Conservation (phyloP, 2,797 vertebrate genomes). For the Bradypodion ventrale region DNA sequence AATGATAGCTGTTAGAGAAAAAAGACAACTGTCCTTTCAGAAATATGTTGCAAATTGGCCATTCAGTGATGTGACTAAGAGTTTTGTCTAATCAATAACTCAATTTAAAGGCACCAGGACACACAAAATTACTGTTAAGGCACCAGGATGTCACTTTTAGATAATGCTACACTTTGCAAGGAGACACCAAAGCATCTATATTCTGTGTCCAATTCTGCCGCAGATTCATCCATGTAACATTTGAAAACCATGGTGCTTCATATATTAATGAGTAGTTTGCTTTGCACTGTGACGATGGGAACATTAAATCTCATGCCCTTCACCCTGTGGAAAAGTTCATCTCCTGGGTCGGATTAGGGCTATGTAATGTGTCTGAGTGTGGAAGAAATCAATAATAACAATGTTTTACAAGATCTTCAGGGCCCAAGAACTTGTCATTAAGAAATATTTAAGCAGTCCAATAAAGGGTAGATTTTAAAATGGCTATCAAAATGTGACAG, state of each 20-base stretch:
- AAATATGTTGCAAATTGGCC: conserved; percentile 33
- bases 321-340: neutral
- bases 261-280: neutral
- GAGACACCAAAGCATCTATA: neutral
- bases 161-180: neutral
- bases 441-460: too few relatives aligned
- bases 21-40: conserved; percentile 12
- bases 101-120: conserved; percentile 14
- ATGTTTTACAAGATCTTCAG: conserved; percentile 5
- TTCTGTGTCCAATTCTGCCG: conserved; percentile 10
- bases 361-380: neutral
- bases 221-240: neutral
- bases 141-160: neutral
- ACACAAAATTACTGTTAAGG: too few relatives aligned
- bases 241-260: conserved; percentile 13
- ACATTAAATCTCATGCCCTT: conserved; percentile 1
- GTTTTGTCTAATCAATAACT: conserved; percentile 27
- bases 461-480: too few relatives aligned
- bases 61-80: conserved; percentile 40
- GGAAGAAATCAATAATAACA: neutral
- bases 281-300: neutral
- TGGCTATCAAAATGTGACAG: too few relatives aligned
- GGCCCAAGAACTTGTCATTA: too few relatives aligned
- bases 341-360: too few relatives aligned
- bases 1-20: neutral